phyloP scores from a whole-genome alignment of 1,140 invertebrate genomes.

The Calliphora vicina region DNA sequence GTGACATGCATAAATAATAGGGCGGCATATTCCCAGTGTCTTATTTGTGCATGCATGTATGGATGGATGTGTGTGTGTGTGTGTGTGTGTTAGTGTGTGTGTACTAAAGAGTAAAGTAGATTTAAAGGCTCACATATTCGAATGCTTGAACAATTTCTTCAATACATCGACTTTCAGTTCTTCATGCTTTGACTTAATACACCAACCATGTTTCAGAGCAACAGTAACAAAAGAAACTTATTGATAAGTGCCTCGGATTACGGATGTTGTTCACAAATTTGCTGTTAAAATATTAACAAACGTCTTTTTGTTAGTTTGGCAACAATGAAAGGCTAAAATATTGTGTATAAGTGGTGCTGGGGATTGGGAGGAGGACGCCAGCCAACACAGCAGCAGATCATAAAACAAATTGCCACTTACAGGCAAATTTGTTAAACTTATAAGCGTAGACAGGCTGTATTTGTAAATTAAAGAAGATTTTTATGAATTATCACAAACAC shows the following conservation, averaged over 20 bases:
- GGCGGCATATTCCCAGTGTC: background rate
- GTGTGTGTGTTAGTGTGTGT: background rate
- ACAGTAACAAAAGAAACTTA: constrained; percentile 1
- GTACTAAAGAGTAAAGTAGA: background rate
- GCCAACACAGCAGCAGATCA: background rate
- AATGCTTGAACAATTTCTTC: background rate
- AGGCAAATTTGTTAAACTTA: constrained; percentile 5
- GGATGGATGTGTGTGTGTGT: background rate
- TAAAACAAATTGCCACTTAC: constrained; percentile 13
- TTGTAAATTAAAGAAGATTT: constrained; percentile 11
- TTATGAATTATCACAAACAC: constrained; percentile 9
- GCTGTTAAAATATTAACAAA: constrained; percentile 14
- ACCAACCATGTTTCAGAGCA: background rate
- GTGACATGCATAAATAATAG: constrained; percentile 16
- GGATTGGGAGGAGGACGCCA: background rate
- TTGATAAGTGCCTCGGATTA: constrained; percentile 5
- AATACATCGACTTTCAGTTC: background rate
- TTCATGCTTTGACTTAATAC: background rate
- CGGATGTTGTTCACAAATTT: constrained; percentile 13
- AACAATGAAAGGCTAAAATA: background rate
- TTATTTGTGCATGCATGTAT: background rate
- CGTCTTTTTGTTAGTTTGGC: background rate
- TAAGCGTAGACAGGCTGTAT: background rate
- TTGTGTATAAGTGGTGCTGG: background rate
- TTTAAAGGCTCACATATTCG: background rate